Base-by-base conservation (phyloP, 64 coral and sea anemone genomes). In the Montipora foliosa region DNA sequence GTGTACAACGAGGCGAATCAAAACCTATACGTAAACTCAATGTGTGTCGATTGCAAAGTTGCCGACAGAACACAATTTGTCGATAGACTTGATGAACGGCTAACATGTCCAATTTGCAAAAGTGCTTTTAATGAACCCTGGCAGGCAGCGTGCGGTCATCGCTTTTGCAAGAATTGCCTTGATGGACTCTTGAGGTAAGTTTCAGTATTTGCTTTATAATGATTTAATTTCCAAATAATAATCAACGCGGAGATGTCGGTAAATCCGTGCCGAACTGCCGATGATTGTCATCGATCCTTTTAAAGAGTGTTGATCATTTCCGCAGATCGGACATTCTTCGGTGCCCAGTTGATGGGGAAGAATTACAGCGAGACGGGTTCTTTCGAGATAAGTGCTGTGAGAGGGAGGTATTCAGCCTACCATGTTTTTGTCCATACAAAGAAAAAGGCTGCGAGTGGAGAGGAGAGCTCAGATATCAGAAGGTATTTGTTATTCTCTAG, bases 371-470 rank as follows among this genome's bases (percentile, higher is more conserved):
- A 70, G 64, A 58, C 9, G 77, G 79, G 16, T 87, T 74, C 44
- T 95, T 95, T 52, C 74, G 89, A 7, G 94, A 95, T 62, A 90
- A 82, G 4, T 92, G 89, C 19, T 95, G 94, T 77, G 67, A 83
- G 66, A 78, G 94, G 14, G 94, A 95, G 69, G 53, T 95, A 3
- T 58, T 81, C 15, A 62, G 60, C 5, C 89, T 95, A 3, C 69
- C 81, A 16, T 95, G 89, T 78, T 95, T 87, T 60, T 95, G 94
- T 74, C 77, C 72, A 78, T 79, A 82, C 44, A 80, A 81, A 71
- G 58, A 74, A 5, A 66, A 49, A 68, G 75, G 94, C 5, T 95
- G 94, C 79, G 57, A 82, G 10, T 95, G 94, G 94, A 91, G 82
- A 19, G 89, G 89, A 73, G 94, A 92, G 74, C 49, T 95, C 15